phyloP scores from a whole-genome alignment of 1,140 invertebrate genomes.

The Drosophila nebulosa region DNA sequence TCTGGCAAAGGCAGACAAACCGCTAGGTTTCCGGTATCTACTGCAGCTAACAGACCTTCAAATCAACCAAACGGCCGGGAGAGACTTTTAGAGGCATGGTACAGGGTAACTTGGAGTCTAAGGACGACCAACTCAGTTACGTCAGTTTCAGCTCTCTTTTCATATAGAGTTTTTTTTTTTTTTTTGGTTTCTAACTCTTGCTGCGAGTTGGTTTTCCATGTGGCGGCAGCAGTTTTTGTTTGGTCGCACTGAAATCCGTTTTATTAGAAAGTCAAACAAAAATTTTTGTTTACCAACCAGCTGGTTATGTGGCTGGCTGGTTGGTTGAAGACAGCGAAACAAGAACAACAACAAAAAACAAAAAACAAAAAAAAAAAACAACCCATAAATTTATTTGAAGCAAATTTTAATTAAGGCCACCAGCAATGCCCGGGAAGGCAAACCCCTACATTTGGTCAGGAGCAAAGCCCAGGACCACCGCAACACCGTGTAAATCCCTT shows the following conservation, averaged over 20 bases:
- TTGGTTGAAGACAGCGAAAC: constrained; percentile 24
- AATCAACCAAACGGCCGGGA: too few species aligned
- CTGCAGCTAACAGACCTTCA: too few species aligned
- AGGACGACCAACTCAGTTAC: not conserved
- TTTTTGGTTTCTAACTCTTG: constrained; percentile 3
- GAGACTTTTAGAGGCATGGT: too few species aligned
- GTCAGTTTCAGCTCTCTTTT: constrained; percentile 3
- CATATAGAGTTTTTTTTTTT: constrained; percentile 4
- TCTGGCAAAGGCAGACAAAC: too few species aligned
- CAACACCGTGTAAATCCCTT: constrained; percentile 79
- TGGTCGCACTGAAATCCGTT: constrained; percentile 9
- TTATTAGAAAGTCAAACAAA: constrained; percentile 56
- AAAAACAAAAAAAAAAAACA: constrained; percentile 9
- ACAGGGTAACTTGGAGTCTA: not conserved
- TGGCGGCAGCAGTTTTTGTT: not conserved
- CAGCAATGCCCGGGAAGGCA: constrained; percentile 18
- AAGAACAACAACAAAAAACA: constrained; percentile 4
- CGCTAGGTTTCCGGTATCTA: too few species aligned
- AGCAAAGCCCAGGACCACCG: constrained; percentile 56
- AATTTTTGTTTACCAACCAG: constrained; percentile 60
- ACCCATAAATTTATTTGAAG: constrained; percentile 59
- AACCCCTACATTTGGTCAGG: constrained; percentile 53
- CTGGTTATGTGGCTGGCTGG: constrained; percentile 42
- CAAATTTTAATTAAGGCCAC: constrained; percentile 72
- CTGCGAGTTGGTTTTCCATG: not conserved